Conservation (phyloP, 2,797 vertebrate genomes). For the Myotis findleyi region DNA sequence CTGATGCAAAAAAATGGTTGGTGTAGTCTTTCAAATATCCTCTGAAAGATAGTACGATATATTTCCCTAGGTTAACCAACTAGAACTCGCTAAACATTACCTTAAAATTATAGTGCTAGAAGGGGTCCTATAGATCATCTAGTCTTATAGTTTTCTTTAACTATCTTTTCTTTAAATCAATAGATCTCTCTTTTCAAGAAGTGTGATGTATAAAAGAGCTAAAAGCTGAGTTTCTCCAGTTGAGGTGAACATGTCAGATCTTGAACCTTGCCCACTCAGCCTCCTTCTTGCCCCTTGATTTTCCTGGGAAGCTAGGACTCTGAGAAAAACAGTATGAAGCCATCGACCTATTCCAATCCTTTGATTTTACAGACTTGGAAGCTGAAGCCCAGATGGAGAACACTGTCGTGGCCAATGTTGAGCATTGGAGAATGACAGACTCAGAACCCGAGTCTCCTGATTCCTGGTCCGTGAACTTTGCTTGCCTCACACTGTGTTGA, state of each 20-base stretch:
- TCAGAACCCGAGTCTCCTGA: neutral
- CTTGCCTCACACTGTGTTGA: neutral
- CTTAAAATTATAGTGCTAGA: neutral
- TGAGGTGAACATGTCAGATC: neutral
- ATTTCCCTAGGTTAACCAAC: constrained; percentile 35
- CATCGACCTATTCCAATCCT: neutral
- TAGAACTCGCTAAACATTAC: neutral
- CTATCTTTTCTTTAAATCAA: neutral
- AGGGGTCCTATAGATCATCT: neutral
- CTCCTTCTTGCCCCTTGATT: neutral
- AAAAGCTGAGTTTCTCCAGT: neutral
- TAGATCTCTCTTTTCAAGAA: constrained; percentile 24
- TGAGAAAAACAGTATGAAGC: neutral
- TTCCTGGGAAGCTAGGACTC: neutral
- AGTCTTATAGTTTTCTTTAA: neutral
- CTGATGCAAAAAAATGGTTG: constrained; percentile 60
- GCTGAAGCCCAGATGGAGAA: neutral
- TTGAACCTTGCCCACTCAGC: neutral
- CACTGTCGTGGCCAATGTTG: accelerated
- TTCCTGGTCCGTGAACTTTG: neutral
- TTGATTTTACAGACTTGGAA: neutral
- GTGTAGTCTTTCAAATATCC: constrained; percentile 26
- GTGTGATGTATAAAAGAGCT: neutral
- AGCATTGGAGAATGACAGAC: neutral
- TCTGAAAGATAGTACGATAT: constrained; percentile 29